Base-by-base conservation (phyloP, 53 echinoderm and acorn worm genomes). In the Actinopyga echinites region DNA sequence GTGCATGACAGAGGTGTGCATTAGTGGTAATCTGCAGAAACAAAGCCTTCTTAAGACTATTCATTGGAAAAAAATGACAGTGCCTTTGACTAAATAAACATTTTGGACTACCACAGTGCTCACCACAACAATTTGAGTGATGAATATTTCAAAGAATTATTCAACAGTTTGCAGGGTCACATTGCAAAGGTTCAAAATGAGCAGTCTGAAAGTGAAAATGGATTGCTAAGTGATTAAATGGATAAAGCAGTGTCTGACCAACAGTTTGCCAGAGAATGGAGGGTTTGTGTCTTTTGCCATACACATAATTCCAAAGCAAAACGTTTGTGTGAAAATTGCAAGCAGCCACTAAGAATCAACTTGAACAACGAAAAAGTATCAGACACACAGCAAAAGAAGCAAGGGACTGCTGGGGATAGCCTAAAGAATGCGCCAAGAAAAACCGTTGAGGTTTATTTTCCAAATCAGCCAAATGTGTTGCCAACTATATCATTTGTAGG, bases 161-260 rank as follows among this genome's bases (percentile, higher is more conserved):
- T 26, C 15, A 23, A n/a, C 15, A 59, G 59, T 59, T 59, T 59
- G 59, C 22, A 59, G 10, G 22, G 4, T 5, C 59, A 59, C 26
- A 59, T 59, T 59, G 59, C n/a, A n/a, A 59, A 59, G n/a, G 59
- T 59, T 59, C 26, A n/a, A n/a, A 59, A 11, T n/a, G 59, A 59
- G 59, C 59, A 59, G 59, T 59, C 22, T 40, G 40, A 40, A 26
- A n/a, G 15, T 59, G 59, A 59, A 59, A 23, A 59, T 59, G 59
- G 26, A 23, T 26, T n/a, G 26, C n/a, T 59, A 4, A 59, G 59
- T 59, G 59, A 59, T 59, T 4, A n/a, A 7, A 11, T 59, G 59
- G 59, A 59, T 59, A 59, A 26, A 59, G n/a, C 59, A n/a, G 26
- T 59, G 15, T 23, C n/a, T 4, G 59, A 59, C 4, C 4, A 59